Evolutionary conservation across 1,140 invertebrate genomes (phyloP).

Genomic region (Micrasema longulum): DNA sequence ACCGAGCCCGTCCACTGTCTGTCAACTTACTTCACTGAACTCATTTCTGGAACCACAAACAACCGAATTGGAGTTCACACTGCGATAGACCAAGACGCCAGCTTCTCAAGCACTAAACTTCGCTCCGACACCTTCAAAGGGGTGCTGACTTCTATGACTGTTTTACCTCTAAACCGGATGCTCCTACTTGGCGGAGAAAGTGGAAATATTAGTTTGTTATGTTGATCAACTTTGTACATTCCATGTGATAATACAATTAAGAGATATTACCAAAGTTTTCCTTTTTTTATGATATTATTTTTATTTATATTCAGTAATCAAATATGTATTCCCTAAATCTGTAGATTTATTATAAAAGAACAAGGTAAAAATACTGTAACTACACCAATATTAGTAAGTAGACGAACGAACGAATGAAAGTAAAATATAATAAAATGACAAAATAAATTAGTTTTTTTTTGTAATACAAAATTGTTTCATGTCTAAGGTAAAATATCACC

Average conservation of each 20-base stretch:
- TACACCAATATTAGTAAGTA: no score
- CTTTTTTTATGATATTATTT: not conserved
- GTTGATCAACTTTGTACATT: slow-evolving; percentile 68
- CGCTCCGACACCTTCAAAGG: slow-evolving; percentile 92
- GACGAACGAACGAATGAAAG: no score
- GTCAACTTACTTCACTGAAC: slow-evolving; percentile 77
- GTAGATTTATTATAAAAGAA: no score
- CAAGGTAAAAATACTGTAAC: no score
- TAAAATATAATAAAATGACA: no score
- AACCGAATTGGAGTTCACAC: slow-evolving; percentile 92
- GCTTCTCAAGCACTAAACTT: slow-evolving; percentile 87
- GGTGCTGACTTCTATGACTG: slow-evolving; percentile 87
- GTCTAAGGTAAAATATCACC: no score
- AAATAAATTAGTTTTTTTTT: no score
- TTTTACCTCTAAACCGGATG: slow-evolving; percentile 89
- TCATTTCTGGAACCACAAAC: slow-evolving; percentile 86
- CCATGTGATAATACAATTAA: slow-evolving; percentile 48
- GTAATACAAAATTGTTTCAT: no score
- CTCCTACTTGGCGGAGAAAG: slow-evolving; percentile 91
- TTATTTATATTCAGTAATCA: not conserved
- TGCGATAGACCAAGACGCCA: slow-evolving; percentile 76
- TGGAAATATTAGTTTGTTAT: slow-evolving; percentile 86
- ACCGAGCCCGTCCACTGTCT: slow-evolving; percentile 93
- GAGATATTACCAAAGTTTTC: slow-evolving; percentile 44
- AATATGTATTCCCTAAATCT: not conserved